phyloP scores from a whole-genome alignment of 1,140 invertebrate species.

The Lasioglossum baleicum region DNA sequence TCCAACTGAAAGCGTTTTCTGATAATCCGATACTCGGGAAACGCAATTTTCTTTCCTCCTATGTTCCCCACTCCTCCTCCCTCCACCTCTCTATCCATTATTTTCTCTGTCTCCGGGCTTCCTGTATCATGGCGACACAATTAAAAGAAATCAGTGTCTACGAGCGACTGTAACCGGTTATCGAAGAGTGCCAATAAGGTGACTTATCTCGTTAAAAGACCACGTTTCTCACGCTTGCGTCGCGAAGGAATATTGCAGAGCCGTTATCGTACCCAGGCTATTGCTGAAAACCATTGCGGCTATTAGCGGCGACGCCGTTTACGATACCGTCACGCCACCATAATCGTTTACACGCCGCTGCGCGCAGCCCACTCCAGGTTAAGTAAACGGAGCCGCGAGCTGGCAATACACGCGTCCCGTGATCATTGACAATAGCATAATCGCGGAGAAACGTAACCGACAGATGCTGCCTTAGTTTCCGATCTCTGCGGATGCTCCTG shows the following conservation, averaged over 20 bases:
- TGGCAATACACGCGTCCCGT: constrained; percentile 17
- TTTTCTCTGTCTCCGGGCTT: too few relatives aligned
- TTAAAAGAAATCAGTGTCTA: constrained; percentile 6
- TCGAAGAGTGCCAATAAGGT: constrained; percentile 20
- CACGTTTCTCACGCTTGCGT: constrained; percentile 16
- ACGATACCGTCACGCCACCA: constrained; percentile 26
- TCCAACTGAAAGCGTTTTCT: constrained; percentile 49
- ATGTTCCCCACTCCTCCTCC: neutral
- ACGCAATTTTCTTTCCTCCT: constrained; percentile 36
- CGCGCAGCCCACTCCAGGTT: constrained; percentile 5
- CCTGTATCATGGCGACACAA: too few relatives aligned
- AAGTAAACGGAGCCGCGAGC: constrained; percentile 26
- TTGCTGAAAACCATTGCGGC: constrained; percentile 8
- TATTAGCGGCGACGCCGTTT: constrained; percentile 27
- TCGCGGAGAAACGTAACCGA: neutral
- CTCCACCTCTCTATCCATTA: too few relatives aligned
- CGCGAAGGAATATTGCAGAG: neutral
- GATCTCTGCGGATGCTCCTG: neutral
- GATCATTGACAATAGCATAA: constrained; percentile 17
- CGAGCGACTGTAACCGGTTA: neutral
- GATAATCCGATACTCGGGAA: constrained; percentile 37
- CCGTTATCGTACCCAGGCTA: constrained; percentile 19
- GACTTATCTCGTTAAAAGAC: constrained; percentile 1
- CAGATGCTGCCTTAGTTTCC: neutral
- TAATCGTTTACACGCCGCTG: constrained; percentile 40